Base-by-base conservation (phyloP, 2,113 vertebrate species). In the Stercorarius parasiticus region DNA sequence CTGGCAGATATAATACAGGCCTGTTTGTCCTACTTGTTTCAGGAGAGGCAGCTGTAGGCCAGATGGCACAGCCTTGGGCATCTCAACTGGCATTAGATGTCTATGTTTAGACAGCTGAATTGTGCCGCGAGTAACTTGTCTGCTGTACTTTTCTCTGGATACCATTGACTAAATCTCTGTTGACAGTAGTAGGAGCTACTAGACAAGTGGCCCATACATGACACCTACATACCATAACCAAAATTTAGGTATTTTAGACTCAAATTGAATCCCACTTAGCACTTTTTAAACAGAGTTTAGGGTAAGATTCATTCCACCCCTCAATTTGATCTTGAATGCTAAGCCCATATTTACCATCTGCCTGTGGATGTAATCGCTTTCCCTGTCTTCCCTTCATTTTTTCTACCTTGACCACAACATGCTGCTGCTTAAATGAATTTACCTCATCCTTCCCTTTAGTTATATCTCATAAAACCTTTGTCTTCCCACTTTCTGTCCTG, bases 101-200 rank as follows among this genome's bases (percentile, higher is more conserved):
- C 80, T 86, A 4, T 66, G 72, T 91, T 94, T 92, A 94, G 70
- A 79, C 70, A 67, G 95, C 25, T 67, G 92, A 82, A 79, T 56
- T 36, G 7, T 59, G 47, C 66, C 71, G 14, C 8, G 6, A 40
- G 74, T 66, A 82, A 61, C 4, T 6, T 50, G 52, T 21, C 85
- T 88, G 61, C 47, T 78, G 55, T 43, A 56, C 36, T 82, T 78
- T 22, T 65, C 42, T 78, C 62, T 65, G 70, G 52, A 72, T 91
- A 36, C 40, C 43, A 19, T 27, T 85, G 70, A 72, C 49, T 88
- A 86, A 85, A 88, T 62, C 36, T 76, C 82, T 72, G 34, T 69
- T 82, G 74, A 52, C 82, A 90, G 47, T 25, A 88, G 52, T 34
- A 11, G 47, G 15, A 91, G 29, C 15, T 70, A 22, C 47, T 62